A percentile compares a stretch with the other conserved stretches of the same genome.
These are phyloP conservation scores for Cotesia congregata DNA, from an alignment of 2,888 invertebrate species.

Conservation along the genomic window DNA sequence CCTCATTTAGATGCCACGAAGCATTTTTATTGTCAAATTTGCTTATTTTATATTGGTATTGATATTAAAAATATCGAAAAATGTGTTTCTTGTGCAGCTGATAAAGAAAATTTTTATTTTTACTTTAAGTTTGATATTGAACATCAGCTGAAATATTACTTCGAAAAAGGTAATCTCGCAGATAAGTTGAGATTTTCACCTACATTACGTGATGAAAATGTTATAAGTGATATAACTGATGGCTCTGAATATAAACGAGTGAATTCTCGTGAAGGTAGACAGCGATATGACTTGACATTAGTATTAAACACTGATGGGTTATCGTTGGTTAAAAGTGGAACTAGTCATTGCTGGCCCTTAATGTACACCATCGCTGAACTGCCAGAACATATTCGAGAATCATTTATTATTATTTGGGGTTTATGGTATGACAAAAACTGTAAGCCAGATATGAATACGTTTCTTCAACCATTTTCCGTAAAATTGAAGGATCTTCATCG, in stretches of 20 bases:
- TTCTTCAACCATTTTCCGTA: conserved; percentile 37
- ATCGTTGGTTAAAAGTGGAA: conserved; percentile 43
- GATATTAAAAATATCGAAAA: conserved; percentile 20
- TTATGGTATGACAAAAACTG: conserved; percentile 39
- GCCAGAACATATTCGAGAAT: conserved; percentile 34
- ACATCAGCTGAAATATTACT: conserved; percentile 13
- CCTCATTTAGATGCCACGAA: conserved; percentile 18
- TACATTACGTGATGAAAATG: conserved; percentile 8
- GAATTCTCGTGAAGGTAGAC: conserved; percentile 34
- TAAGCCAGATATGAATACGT: conserved; percentile 44
- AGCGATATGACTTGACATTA: conserved; percentile 43
- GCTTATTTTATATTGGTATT: conserved; percentile 24
- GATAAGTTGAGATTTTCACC: too few relatives aligned
- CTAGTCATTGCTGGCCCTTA: conserved; percentile 44
- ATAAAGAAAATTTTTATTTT: conserved; percentile 1
- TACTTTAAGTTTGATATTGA: conserved; percentile 25
- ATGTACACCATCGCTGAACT: conserved; percentile 43
- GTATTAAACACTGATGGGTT: conserved; percentile 45
- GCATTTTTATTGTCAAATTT: conserved; percentile 35
- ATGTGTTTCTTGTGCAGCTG: neutral
- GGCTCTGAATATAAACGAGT: conserved; percentile 24
- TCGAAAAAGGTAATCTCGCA: conserved; percentile 18
- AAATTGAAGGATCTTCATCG: conserved; percentile 38
- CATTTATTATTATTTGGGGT: conserved; percentile 36
- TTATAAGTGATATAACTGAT: conserved; percentile 21